Percentiles rank a stretch among this genome's conserved stretches.
Evolutionary conservation across 2,113 vertebrate species (phyloP).

Genomic region (Rafetus swinhoei): DNA sequence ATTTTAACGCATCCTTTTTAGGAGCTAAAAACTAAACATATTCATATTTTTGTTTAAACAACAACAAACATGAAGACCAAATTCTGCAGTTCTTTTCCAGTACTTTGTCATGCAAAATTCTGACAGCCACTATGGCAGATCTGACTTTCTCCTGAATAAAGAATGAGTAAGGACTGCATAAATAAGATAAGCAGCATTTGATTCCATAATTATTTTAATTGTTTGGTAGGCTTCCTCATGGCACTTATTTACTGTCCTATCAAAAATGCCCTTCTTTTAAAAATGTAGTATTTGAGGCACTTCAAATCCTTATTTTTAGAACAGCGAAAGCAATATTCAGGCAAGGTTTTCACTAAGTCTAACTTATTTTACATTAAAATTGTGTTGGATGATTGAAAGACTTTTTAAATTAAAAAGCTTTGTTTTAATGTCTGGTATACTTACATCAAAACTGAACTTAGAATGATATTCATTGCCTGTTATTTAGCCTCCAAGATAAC

Average conservation of each 20-base stretch:
- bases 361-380: not conserved
- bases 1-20: slow-evolving; percentile 2
- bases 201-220: not conserved
- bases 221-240: not conserved
- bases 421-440: not conserved
- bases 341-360: not conserved
- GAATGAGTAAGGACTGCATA: not conserved
- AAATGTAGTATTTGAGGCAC: not conserved
- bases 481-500: not conserved
- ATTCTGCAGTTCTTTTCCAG: not conserved
- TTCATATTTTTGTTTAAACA: not conserved
- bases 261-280: not conserved
- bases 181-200: not conserved
- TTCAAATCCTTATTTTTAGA: not conserved
- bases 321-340: not conserved
- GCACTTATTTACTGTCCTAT: not conserved
- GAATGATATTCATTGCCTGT: not conserved
- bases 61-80: not conserved
- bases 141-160: not conserved
- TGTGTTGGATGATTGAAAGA: not conserved
- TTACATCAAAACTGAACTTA: slow-evolving; percentile 8
- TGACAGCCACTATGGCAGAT: not conserved
- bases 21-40: not conserved
- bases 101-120: slow-evolving; percentile 1
- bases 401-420: not conserved